These are phyloP conservation scores for Axinella damicornis DNA, from an alignment of 37 sponge, comb jelly and placozoan species.

Conservation along the genomic window DNA sequence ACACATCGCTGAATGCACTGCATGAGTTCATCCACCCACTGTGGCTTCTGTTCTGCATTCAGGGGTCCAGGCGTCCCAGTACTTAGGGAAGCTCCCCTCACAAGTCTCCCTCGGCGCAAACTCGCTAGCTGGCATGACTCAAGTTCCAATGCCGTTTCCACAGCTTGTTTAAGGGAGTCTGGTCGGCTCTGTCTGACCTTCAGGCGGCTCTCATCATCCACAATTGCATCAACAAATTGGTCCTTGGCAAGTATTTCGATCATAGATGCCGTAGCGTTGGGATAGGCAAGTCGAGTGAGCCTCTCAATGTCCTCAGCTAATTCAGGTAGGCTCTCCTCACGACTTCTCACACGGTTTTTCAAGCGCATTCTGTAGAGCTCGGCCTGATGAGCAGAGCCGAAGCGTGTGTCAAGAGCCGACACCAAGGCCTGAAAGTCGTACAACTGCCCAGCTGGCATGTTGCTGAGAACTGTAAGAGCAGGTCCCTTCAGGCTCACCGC, in stretches of 20 bases:
- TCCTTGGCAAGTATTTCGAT: too few relatives aligned
- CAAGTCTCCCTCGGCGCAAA: neutral
- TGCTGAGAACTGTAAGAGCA: slow-evolving; percentile 4
- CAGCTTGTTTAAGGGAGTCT: slow-evolving; percentile 10
- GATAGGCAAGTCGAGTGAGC: slow-evolving; percentile 16
- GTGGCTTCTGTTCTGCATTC: too few relatives aligned
- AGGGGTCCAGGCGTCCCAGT: too few relatives aligned
- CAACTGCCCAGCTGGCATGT: neutral
- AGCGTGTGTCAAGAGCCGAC: slow-evolving; percentile 16
- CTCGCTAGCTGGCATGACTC: slow-evolving; percentile 33
- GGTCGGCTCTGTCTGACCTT: slow-evolving; percentile 5
- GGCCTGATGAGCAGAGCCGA: slow-evolving; percentile 30
- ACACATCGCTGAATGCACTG: too few relatives aligned
- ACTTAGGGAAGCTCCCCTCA: too few relatives aligned
- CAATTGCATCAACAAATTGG: too few relatives aligned
- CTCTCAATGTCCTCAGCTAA: slow-evolving; percentile 27
- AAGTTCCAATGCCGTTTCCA: slow-evolving; percentile 31
- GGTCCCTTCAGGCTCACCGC: slow-evolving; percentile 26
- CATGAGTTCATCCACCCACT: too few relatives aligned
- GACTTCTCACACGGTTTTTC: neutral
- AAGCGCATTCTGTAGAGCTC: slow-evolving; percentile 11
- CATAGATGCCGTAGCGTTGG: too few relatives aligned
- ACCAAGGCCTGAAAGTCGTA: slow-evolving; percentile 12
- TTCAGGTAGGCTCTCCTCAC: slow-evolving; percentile 30
- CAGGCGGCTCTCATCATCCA: slow-evolving; percentile 24